Conservation (phyloP, 2,113 vertebrate genomes). For the Dascyllus trimaculatus region DNA sequence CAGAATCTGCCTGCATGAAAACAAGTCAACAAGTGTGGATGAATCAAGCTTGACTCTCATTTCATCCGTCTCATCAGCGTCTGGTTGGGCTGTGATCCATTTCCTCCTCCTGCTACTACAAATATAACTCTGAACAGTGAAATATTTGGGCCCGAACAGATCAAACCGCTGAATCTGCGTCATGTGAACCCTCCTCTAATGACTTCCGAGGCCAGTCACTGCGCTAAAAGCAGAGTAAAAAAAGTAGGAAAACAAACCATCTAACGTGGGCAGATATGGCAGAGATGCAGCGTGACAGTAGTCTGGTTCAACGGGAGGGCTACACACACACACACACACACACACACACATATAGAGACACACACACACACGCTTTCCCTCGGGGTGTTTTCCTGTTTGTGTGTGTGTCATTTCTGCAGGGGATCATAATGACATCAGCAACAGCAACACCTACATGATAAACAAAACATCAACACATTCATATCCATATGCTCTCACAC, state of each 20-base stretch:
- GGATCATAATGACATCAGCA: conserved; percentile 70
- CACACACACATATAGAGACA: conserved; percentile 18
- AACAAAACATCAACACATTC: conserved; percentile 66
- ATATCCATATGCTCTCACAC: conserved; percentile 46
- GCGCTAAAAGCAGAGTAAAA: background rate
- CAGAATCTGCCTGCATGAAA: no score
- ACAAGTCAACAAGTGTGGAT: no score
- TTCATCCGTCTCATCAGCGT: no score
- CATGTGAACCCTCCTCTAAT: background rate
- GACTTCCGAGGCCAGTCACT: background rate
- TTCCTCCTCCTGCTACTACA: no score
- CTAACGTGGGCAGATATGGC: no score
- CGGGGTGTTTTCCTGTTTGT: conserved; percentile 48
- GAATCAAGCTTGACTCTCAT: no score
- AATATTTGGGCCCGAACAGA: background rate
- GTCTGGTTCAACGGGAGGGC: conserved; percentile 7
- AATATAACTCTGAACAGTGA: background rate
- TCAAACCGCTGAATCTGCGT: background rate
- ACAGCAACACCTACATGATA: conserved; percentile 53
- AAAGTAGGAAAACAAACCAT: background rate
- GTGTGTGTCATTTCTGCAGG: conserved; percentile 56
- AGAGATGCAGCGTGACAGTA: background rate
- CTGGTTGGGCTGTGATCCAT: no score
- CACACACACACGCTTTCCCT: background rate
- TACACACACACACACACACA: background rate